Evolutionary conservation across 1,140 invertebrate species (phyloP).

Genomic region (Micrasema minimum): DNA sequence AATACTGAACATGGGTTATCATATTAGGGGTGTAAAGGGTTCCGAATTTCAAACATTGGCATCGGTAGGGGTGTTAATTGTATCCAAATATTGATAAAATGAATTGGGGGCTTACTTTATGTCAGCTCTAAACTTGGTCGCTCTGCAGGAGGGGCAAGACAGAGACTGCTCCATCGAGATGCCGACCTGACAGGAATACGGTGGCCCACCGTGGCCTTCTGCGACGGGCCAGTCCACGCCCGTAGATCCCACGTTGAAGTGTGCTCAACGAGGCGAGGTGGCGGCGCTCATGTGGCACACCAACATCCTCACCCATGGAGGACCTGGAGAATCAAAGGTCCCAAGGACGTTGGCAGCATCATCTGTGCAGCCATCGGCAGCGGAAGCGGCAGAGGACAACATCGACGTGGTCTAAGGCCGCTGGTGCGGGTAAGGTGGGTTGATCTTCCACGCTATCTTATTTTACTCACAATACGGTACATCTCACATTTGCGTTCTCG

Average conservation of each 20-base stretch:
- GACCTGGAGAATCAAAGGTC: conserved; percentile 99
- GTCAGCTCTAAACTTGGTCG: conserved; percentile 95
- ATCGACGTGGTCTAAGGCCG: conserved; percentile 98
- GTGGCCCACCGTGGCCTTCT: conserved; percentile 99
- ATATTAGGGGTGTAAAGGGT: no score
- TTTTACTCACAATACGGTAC: no score
- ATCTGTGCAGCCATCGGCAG: no score
- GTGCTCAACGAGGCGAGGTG: conserved; percentile 99
- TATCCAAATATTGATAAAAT: no score
- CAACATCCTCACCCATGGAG: conserved; percentile 97
- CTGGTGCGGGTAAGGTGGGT: conserved; percentile 80
- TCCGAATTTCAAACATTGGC: no score
- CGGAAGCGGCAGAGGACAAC: no score
- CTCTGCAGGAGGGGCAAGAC: conserved; percentile 95
- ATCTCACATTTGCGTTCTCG: no score
- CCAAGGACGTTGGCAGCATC: conserved; percentile 95
- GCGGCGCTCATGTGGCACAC: conserved; percentile 99
- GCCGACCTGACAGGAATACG: conserved; percentile 99
- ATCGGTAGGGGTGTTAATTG: no score
- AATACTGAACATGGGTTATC: no score
- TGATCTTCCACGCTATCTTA: conserved; percentile 33
- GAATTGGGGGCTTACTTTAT: no score
- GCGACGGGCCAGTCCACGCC: conserved; percentile 98
- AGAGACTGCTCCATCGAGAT: conserved; percentile 99
- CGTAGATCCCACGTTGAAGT: conserved; percentile 99